Evolutionary conservation across 1,140 invertebrate species (phyloP).

Genomic region (Drosophila lacteicornis): DNA sequence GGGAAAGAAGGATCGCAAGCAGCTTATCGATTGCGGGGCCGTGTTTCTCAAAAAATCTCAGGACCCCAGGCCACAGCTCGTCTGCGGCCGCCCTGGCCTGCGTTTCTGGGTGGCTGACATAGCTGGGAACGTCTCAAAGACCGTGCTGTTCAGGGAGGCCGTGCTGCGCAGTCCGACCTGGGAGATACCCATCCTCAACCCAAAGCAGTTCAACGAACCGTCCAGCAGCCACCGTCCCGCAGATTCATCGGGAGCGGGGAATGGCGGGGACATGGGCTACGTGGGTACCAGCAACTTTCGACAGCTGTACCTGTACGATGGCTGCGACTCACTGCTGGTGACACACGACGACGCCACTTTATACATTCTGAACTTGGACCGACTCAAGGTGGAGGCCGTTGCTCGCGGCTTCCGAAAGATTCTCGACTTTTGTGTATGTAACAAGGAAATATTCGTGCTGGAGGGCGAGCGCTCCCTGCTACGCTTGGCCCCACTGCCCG

Average conservation of each 20-base stretch:
- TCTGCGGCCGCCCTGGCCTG: slow-evolving; percentile 90
- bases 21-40: slow-evolving; percentile 85
- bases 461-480: slow-evolving; percentile 88
- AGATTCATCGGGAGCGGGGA: slow-evolving; percentile 27
- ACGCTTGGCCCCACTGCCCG: slow-evolving; percentile 86
- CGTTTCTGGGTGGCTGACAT: slow-evolving; percentile 93
- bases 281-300: slow-evolving; percentile 88
- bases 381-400: slow-evolving; percentile 86
- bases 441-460: slow-evolving; percentile 90
- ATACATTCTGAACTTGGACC: slow-evolving; percentile 90
- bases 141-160: slow-evolving; percentile 92
- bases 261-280: slow-evolving; percentile 56
- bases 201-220: slow-evolving; percentile 80
- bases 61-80: slow-evolving; percentile 37
- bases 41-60: slow-evolving; percentile 60
- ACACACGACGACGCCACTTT: slow-evolving; percentile 90
- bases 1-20: slow-evolving; percentile 94
- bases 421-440: slow-evolving; percentile 72
- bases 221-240: neutral
- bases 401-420: slow-evolving; percentile 85
- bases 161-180: slow-evolving; percentile 86
- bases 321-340: slow-evolving; percentile 90
- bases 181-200: slow-evolving; percentile 90
- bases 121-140: slow-evolving; percentile 92
- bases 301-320: slow-evolving; percentile 88